These are phyloP conservation scores for Trinectes maculatus DNA, from an alignment of 2,113 vertebrate species.

Conservation along the genomic window DNA sequence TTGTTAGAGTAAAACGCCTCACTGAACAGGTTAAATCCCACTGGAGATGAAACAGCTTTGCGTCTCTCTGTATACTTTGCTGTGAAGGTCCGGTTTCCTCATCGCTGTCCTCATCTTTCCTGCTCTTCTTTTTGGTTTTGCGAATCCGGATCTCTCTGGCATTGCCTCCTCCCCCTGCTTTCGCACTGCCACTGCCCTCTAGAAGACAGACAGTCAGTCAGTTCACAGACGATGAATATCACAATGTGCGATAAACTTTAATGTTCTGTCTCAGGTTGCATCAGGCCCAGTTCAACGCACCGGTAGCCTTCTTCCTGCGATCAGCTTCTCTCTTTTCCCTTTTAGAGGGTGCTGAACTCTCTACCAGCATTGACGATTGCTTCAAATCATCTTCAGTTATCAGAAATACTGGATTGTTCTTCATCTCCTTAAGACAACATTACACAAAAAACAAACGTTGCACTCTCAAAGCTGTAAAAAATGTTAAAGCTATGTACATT, in stretches of 20 bases:
- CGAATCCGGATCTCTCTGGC: conserved; percentile 91
- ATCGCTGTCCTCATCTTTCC: conserved; percentile 90
- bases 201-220: conserved; percentile 37
- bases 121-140: conserved; percentile 93
- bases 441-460: background rate
- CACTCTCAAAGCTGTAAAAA: background rate
- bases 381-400: conserved; percentile 94
- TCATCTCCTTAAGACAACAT: conserved; percentile 85
- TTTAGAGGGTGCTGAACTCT: conserved; percentile 80
- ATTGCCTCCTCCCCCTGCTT: conserved; percentile 87
- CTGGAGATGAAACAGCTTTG: conserved; percentile 10
- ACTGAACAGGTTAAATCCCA: conserved; percentile 17
- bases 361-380: conserved; percentile 77
- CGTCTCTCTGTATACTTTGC: conserved; percentile 61
- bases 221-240: too few relatives aligned
- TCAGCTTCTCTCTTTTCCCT: conserved; percentile 93
- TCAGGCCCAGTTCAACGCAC: conserved; percentile 66
- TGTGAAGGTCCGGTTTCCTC: conserved; percentile 84
- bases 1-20: conserved; percentile 45
- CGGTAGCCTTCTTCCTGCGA: conserved; percentile 89
- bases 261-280: background rate
- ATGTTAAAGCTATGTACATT: background rate
- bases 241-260: too few relatives aligned
- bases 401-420: conserved; percentile 91
- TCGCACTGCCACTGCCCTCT: conserved; percentile 91